Base-by-base conservation (phyloP, 2,797 vertebrate species). In the Lithobates sylvaticus region DNA sequence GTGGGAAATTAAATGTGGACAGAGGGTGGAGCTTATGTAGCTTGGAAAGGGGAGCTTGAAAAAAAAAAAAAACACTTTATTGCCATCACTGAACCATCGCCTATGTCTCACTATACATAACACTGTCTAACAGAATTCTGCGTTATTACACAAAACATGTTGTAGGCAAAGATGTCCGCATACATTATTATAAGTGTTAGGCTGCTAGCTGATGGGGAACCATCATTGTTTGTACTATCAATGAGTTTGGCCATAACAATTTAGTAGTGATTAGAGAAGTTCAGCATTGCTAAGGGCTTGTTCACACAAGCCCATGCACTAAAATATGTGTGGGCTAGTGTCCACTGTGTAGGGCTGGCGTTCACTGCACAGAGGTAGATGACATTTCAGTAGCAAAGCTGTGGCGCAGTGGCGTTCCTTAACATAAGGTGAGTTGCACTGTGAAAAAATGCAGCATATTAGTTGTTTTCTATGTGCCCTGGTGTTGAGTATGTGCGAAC, bases 11-110 rank as follows among this genome's bases (percentile, higher is more conserved):
- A 34, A 64, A 65, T 65, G 29, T 73, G 70, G 54, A 72, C 73
- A 58, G 26, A 68, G 69, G 79, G 79, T 72, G 67, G 47, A 47
- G 88, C 0, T 77, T 83, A 0, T 15, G 10, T 29, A 89, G 84
- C 86, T 61, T 88, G 88, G 88, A 84, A 34, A 84, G 80, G 85
- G 71, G 0, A 74, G 69, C 89, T 91, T 91, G 87, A 77, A 89
- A 89, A 87, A 81, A 85, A 77, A 89, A 88, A 88, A 81, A 39
- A 0, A 2, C 42, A 2, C 42, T 78, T 82, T 81, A 91, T 82
- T 90, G 86, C 88, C 72, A 91, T 91, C 79, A 88, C 84, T 86
- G 86, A 77, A 88, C 89, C 89, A 90, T 84, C 64, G 88, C 89
- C 15, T 69, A 76, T 18, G 32, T 76, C 32, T 32, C 74, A 71